A percentile compares a stretch with the other conserved stretches of the same genome.
These are phyloP conservation scores for Holacanthus passer DNA, from an alignment of 2,113 vertebrate species.

Conservation along the genomic window DNA sequence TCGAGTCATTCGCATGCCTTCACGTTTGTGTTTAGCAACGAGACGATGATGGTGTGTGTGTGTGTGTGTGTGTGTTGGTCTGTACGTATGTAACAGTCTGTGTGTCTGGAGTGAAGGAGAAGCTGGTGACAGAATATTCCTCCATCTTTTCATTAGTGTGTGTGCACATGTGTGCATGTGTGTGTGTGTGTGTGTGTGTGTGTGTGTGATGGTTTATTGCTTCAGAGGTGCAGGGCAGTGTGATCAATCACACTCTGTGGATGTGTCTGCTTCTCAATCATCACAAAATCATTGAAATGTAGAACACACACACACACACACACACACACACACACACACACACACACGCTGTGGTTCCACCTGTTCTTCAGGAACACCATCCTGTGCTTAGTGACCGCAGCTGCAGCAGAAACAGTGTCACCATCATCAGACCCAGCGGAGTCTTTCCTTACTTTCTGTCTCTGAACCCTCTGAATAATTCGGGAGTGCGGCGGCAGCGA, in stretches of 20 bases:
- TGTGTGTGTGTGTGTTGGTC: constrained; percentile 27
- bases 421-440: constrained; percentile 2
- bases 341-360: constrained; percentile 23
- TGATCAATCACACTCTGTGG: constrained; percentile 53
- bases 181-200: constrained; percentile 26
- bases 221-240: constrained; percentile 14
- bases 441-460: neutral
- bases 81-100: neutral
- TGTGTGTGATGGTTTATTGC: constrained; percentile 38
- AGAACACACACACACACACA: constrained; percentile 29
- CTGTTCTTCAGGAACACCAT: constrained; percentile 37
- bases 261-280: constrained; percentile 60
- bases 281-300: constrained; percentile 49
- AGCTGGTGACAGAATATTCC: constrained; percentile 33
- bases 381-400: constrained; percentile 36
- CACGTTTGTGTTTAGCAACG: constrained; percentile 5
- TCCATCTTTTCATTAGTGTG: constrained; percentile 38
- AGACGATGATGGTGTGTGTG: constrained; percentile 24
- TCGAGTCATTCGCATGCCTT: constrained; percentile 1
- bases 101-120: neutral
- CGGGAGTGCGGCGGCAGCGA: neutral
- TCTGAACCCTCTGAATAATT: neutral
- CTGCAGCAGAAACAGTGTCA: constrained; percentile 38
- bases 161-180: constrained; percentile 5
- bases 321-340: constrained; percentile 36